phyloP scores from a whole-genome alignment of 53 echinoderm and acorn worm species.

The Temnopleurus reevesii region DNA sequence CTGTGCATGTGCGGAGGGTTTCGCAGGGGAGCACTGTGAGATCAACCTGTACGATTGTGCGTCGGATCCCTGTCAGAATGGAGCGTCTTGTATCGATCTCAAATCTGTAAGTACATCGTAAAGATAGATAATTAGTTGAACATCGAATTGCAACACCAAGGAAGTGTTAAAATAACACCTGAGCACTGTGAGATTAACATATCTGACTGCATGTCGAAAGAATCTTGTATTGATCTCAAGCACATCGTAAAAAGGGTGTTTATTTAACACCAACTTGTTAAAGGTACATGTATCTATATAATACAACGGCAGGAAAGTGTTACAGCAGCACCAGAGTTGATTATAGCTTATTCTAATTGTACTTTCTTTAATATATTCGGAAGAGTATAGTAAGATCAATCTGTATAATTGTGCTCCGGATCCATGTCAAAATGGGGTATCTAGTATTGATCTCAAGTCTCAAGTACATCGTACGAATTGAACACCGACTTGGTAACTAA shows the following conservation, averaged over 20 bases:
- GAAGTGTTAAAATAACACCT: background rate
- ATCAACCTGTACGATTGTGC: slow-evolving; percentile 76
- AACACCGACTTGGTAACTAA: background rate
- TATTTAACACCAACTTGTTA: too few relatives aligned
- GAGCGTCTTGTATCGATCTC: slow-evolving; percentile 71
- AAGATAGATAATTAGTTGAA: too few relatives aligned
- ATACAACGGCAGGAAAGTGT: background rate
- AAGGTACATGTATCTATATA: too few relatives aligned
- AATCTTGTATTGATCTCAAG: too few relatives aligned
- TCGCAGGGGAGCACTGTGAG: slow-evolving; percentile 67
- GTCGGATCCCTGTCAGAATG: slow-evolving; percentile 65
- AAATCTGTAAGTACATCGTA: slow-evolving; percentile 4
- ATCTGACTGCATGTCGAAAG: slow-evolving; percentile 65
- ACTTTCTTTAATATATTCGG: slow-evolving; percentile 58
- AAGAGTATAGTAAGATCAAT: slow-evolving; percentile 59
- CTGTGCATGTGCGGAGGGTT: slow-evolving; percentile 69
- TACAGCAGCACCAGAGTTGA: background rate
- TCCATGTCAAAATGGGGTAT: slow-evolving; percentile 61
- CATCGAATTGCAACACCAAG: background rate
- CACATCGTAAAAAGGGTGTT: too few relatives aligned
- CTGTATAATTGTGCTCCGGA: slow-evolving; percentile 59
- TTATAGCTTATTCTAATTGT: slow-evolving; percentile 54
- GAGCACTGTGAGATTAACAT: slow-evolving; percentile 59
- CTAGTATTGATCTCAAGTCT: slow-evolving; percentile 60
- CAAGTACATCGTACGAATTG: background rate